Conservation (phyloP, 2,888 invertebrate species). For the Cosmopolites sordidus region DNA sequence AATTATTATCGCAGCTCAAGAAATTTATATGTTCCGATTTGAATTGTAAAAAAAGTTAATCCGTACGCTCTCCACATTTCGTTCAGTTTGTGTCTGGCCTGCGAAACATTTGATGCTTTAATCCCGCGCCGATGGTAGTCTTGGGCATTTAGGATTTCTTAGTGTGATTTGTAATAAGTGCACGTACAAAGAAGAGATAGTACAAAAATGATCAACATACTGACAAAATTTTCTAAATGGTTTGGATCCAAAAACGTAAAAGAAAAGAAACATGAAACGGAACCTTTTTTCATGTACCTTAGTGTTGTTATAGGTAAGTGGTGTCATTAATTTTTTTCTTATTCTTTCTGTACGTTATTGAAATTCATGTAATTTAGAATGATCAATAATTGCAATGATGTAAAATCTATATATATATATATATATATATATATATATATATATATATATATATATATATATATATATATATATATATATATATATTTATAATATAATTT, state of each 20-base stretch:
- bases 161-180: neutral
- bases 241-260: slow-evolving; percentile 5
- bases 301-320: slow-evolving; percentile 29
- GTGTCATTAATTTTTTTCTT: too few relatives aligned
- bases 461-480: too few relatives aligned
- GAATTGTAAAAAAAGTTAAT: neutral
- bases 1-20: neutral
- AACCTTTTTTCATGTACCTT: slow-evolving; percentile 28
- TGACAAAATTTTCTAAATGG: slow-evolving; percentile 21
- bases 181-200: neutral
- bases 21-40: neutral
- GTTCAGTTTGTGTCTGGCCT: neutral
- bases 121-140: too few relatives aligned
- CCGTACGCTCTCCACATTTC: neutral
- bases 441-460: too few relatives aligned
- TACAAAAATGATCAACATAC: slow-evolving; percentile 15
- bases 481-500: too few relatives aligned
- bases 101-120: neutral
- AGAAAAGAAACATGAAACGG: slow-evolving; percentile 6
- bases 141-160: neutral
- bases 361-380: too few relatives aligned
- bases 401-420: neutral
- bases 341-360: too few relatives aligned
- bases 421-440: neutral
- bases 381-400: too few relatives aligned